Conservation (phyloP, 2,113 vertebrate genomes). For the Miniopterus natalensis region DNA sequence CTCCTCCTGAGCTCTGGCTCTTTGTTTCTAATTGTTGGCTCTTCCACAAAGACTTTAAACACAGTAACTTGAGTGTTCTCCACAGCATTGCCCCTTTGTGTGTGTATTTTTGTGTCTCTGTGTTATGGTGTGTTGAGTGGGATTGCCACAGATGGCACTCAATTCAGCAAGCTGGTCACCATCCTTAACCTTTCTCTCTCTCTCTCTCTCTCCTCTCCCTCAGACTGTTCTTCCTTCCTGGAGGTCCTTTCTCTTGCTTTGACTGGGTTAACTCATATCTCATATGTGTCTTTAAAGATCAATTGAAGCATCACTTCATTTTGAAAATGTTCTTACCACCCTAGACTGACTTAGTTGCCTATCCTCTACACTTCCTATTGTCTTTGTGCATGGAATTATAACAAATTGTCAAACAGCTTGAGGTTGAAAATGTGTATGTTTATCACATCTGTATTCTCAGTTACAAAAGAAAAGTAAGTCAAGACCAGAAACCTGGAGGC, state of each 20-base stretch:
- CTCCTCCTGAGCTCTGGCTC: background rate
- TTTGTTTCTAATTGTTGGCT: background rate
- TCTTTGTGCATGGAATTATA: background rate
- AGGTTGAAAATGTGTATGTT: background rate
- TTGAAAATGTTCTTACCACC: background rate
- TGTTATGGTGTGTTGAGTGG: background rate
- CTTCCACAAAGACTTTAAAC: constrained; percentile 5
- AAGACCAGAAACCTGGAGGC: background rate
- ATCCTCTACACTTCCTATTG: background rate
- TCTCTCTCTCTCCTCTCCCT: background rate
- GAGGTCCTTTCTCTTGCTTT: background rate
- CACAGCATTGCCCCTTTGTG: background rate
- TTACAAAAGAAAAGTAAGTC: background rate
- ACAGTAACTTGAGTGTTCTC: background rate
- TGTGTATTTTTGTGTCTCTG: background rate
- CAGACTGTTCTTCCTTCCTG: background rate
- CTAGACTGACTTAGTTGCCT: background rate
- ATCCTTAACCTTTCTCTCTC: background rate
- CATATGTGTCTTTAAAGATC: background rate
- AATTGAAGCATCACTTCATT: constrained; percentile 4
- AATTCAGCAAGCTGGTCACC: background rate
- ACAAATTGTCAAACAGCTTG: background rate
- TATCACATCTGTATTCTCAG: background rate
- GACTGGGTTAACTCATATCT: background rate
- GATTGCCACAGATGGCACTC: background rate